A percentile compares a stretch with the other conserved stretches of the same genome.
phyloP scores from a whole-genome alignment of 2,113 vertebrate species.

The Zeus faber region DNA sequence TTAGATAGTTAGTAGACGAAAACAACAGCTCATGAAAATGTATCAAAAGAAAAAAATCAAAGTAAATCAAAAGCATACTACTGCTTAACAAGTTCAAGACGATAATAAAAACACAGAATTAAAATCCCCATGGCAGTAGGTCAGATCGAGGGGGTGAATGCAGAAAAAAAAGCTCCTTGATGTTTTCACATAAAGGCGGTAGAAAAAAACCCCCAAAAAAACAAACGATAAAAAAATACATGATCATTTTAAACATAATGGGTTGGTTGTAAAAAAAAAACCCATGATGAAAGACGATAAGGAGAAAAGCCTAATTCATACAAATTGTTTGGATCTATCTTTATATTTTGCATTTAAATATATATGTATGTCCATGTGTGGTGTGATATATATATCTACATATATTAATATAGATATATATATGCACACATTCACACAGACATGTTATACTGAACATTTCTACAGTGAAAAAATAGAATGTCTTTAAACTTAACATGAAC shows the following conservation, averaged over 20 bases:
- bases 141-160: slow-evolving; percentile 18
- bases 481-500: slow-evolving; percentile 91
- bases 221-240: slow-evolving; percentile 27
- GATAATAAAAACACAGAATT: slow-evolving; percentile 40
- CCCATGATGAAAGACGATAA: too few relatives aligned
- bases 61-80: slow-evolving; percentile 44
- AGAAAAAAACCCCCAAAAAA: too few relatives aligned
- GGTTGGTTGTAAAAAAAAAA: slow-evolving; percentile 51
- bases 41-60: slow-evolving; percentile 21
- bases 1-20: slow-evolving; percentile 47
- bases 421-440: slow-evolving; percentile 52
- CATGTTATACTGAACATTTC: slow-evolving; percentile 78
- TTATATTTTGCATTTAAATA: slow-evolving; percentile 80
- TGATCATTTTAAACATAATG: slow-evolving; percentile 50
- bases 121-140: slow-evolving; percentile 35
- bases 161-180: slow-evolving; percentile 39
- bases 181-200: too few relatives aligned
- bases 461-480: slow-evolving; percentile 98
- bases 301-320: slow-evolving; percentile 60
- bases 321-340: slow-evolving; percentile 77
- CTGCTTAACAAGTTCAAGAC: slow-evolving; percentile 44
- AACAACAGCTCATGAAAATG: slow-evolving; percentile 43
- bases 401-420: slow-evolving; percentile 30
- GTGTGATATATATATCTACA: slow-evolving; percentile 28
- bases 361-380: slow-evolving; percentile 69